Evolutionary conservation across 2,113 vertebrate species (phyloP).

Genomic region (Equus quagga): DNA sequence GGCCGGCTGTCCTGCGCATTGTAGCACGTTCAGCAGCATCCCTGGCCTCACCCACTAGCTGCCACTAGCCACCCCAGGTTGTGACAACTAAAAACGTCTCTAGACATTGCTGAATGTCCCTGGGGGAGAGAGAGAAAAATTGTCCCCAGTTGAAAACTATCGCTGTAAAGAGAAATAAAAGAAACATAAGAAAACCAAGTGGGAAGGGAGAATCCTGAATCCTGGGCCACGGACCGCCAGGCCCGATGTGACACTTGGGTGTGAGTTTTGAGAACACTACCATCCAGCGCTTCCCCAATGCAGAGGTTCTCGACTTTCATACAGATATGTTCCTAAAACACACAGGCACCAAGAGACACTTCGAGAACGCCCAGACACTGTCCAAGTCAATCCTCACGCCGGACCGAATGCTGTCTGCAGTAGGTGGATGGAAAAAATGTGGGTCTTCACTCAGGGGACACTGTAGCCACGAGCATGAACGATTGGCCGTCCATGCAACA

Average conservation of each 20-base stretch:
- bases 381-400: neutral
- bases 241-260: neutral
- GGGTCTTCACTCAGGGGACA: neutral
- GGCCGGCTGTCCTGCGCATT: too few relatives aligned
- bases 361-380: neutral
- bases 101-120: neutral
- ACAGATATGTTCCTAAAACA: neutral
- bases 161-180: neutral
- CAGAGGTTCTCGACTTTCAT: neutral
- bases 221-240: rapidly evolving
- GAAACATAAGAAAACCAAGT: neutral
- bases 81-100: neutral
- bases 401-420: neutral
- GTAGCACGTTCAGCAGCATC: neutral
- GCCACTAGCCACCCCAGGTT: neutral
- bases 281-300: rapidly evolving
- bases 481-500: rapidly evolving
- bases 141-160: neutral
- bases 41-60: neutral
- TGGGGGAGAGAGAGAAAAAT: neutral
- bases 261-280: neutral
- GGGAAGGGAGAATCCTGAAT: neutral
- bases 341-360: neutral
- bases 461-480: rapidly evolving
- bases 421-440: too few relatives aligned